Percentiles rank a stretch among this genome's conserved stretches.
Evolutionary conservation across 2,888 invertebrate genomes (phyloP).

Genomic region (Eupsilia transversa): DNA sequence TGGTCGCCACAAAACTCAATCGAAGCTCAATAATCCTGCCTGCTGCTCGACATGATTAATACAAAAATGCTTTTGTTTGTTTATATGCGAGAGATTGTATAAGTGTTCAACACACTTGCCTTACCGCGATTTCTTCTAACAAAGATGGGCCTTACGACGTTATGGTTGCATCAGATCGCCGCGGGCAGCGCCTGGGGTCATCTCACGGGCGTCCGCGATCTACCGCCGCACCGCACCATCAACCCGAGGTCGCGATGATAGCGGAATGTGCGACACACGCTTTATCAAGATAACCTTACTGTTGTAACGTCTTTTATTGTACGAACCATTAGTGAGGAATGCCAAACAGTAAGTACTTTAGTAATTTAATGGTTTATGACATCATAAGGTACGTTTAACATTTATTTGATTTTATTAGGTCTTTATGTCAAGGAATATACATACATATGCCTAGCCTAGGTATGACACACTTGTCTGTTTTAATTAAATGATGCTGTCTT

Average conservation of each 20-base stretch:
- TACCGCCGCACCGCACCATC: slow-evolving; percentile 59
- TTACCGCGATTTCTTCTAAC: slow-evolving; percentile 53
- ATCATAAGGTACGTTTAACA: slow-evolving; percentile 13
- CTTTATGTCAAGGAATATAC: slow-evolving; percentile 1
- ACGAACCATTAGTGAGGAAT: slow-evolving; percentile 52
- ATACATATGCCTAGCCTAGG: neutral
- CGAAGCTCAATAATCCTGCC: neutral
- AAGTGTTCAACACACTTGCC: slow-evolving; percentile 26
- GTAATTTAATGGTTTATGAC: slow-evolving; percentile 34
- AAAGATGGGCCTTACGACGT: slow-evolving; percentile 53
- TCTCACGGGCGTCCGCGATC: slow-evolving; percentile 66
- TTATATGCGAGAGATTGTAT: neutral
- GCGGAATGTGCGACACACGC: slow-evolving; percentile 61
- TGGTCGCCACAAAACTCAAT: neutral
- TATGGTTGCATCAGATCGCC: slow-evolving; percentile 65
- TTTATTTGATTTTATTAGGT: slow-evolving; percentile 26
- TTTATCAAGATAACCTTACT: slow-evolving; percentile 55
- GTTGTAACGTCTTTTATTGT: slow-evolving; percentile 51
- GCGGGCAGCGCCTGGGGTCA: slow-evolving; percentile 69
- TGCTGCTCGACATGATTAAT: neutral
- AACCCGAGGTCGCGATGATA: slow-evolving; percentile 69
- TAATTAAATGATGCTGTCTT: slow-evolving; percentile 17
- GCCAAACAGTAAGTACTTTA: slow-evolving; percentile 47
- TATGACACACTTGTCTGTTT: slow-evolving; percentile 17
- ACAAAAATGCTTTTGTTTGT: neutral